Base-by-base conservation (phyloP, 2,113 vertebrate species). In the Galeopterus variegatus region DNA sequence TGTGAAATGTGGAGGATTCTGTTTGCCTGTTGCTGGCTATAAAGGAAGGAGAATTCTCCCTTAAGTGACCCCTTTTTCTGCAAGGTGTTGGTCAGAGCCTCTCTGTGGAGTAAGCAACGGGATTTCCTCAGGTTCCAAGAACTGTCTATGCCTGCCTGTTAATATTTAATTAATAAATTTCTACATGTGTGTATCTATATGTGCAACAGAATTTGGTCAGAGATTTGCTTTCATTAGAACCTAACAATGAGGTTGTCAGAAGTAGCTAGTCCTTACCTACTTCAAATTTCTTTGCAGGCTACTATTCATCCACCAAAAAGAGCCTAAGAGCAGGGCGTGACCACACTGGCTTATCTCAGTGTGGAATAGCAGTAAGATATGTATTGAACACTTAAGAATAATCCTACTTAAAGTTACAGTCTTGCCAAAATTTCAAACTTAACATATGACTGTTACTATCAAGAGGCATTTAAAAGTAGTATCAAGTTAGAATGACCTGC, bases 371-470 rank as follows among this genome's bases (percentile, higher is more conserved):
- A 75, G 48, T 82, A 77, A 94, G 12, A 41, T 28, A 52, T 6
- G 36, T 5, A 62, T 24, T 70, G 73, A 77, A 77, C 33, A 64
- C 45, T 67, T 81, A 87, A 86, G n/a, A 88, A 67, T 76, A 93
- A 77, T 81, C 60, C 28, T 89, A 82, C 5, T 50, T 83, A 80
- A 89, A 80, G 79, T 17, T 58, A 31, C 1, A 48, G 73, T 56
- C 26, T 90, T 90, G 67, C 48, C 58, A 94, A 94, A 69, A 92
- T 85, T 96, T 76, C 73, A 85, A 84, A 45, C 73, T 28, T 62
- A 93, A 90, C 33, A 45, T 50, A 87, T 15, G 60, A 81, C 31
- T 79, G 65, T 58, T 79, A 94, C 62, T 67, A 84, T 73, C 26
- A 95, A 76, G 24, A 45, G 23, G 48, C 21, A 77, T 73, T 91